Conservation (phyloP, 2,797 vertebrate species). For the Spinus pinus region DNA sequence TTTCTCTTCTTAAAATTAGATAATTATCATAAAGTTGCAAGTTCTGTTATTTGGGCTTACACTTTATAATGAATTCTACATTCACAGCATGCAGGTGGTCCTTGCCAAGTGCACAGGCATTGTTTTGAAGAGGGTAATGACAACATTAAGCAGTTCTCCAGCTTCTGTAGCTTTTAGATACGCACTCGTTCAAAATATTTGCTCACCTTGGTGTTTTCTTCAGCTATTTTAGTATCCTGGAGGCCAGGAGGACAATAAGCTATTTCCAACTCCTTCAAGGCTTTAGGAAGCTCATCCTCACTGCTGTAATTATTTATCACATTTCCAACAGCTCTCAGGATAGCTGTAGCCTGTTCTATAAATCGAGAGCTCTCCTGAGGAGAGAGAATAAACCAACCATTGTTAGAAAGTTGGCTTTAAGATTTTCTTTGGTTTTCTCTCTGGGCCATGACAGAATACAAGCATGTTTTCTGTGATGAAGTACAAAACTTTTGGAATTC, state of each 20-base stretch:
- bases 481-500: background rate
- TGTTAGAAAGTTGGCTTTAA: background rate
- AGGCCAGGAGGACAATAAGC: conserved; percentile 71
- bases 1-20: background rate
- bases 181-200: background rate
- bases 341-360: conserved; percentile 76
- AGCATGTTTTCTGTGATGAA: background rate
- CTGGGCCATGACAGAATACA: background rate
- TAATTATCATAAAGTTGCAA: background rate
- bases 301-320: conserved; percentile 80
- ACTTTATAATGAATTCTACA: background rate
- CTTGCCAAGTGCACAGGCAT: background rate
- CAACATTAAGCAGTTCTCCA: background rate
- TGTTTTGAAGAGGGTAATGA: background rate
- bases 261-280: conserved; percentile 72
- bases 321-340: conserved; percentile 81
- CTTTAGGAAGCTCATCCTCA: conserved; percentile 63
- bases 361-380: conserved; percentile 87
- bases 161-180: background rate
- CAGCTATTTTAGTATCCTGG: conserved; percentile 5
- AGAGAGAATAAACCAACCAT: background rate
- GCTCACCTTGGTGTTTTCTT: conserved; percentile 79
- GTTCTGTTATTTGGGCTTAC: background rate
- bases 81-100: background rate
- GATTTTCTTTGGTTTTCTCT: background rate